These are phyloP conservation scores for Crocallis elinguaria DNA, from an alignment of 2,888 invertebrate species.

Conservation along the genomic window DNA sequence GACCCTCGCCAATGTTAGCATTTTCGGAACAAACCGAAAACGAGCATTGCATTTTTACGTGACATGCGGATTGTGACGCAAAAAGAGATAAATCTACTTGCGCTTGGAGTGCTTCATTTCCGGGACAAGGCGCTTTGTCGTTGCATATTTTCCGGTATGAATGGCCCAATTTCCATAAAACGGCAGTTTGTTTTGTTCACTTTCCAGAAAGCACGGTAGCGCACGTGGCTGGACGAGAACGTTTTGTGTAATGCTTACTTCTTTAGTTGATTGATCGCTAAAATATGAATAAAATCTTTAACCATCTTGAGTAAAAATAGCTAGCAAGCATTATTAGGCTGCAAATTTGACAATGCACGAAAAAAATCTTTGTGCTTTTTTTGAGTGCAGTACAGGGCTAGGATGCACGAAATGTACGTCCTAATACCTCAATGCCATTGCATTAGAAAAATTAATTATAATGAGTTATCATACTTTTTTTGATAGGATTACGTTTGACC, in stretches of 20 bases:
- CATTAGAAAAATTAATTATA: too few relatives aligned
- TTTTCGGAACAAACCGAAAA: slow-evolving; percentile 27
- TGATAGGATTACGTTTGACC: too few relatives aligned
- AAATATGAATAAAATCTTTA: not conserved
- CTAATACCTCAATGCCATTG: too few relatives aligned
- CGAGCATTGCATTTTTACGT: slow-evolving; percentile 28
- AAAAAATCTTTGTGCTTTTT: too few relatives aligned
- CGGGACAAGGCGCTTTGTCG: slow-evolving; percentile 83
- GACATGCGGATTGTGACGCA: slow-evolving; percentile 27
- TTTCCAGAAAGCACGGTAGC: slow-evolving; percentile 43
- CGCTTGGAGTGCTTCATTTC: slow-evolving; percentile 69
- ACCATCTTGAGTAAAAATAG: too few relatives aligned
- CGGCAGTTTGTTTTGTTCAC: slow-evolving; percentile 70
- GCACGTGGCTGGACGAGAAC: slow-evolving; percentile 63
- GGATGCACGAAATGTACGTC: too few relatives aligned
- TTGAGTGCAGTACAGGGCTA: too few relatives aligned
- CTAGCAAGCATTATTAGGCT: too few relatives aligned
- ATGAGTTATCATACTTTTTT: too few relatives aligned
- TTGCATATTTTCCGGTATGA: slow-evolving; percentile 71
- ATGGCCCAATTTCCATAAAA: slow-evolving; percentile 79
- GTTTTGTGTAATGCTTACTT: slow-evolving; percentile 35
- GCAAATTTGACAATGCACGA: too few relatives aligned
- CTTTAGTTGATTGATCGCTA: not conserved
- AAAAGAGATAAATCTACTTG: slow-evolving; percentile 61
- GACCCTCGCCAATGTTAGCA: slow-evolving; percentile 19